A percentile compares a stretch with the other conserved stretches of the same genome.
Conservation (phyloP, 2,888 invertebrate genomes). For the Hypolimnas misippus region DNA sequence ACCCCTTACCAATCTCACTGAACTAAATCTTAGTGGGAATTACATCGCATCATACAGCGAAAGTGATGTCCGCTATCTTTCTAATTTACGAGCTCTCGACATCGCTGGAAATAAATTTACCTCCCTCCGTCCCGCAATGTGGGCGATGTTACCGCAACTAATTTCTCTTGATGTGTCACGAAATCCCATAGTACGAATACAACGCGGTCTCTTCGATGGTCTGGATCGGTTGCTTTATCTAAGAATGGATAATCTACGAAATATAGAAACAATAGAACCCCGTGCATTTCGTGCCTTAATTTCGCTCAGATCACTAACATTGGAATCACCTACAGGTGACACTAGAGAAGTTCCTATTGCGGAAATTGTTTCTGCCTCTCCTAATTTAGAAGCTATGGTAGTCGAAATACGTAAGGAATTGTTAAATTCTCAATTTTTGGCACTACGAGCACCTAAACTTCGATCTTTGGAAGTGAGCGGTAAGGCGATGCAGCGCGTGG, state of each 20-base stretch:
- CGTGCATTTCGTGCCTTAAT: slow-evolving; percentile 86
- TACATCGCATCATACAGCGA: slow-evolving; percentile 86
- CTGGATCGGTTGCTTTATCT: slow-evolving; percentile 87
- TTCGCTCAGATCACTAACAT: slow-evolving; percentile 85
- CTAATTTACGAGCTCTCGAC: slow-evolving; percentile 86
- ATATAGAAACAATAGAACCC: slow-evolving; percentile 87
- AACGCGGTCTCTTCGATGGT: slow-evolving; percentile 86
- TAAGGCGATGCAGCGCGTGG: slow-evolving; percentile 85
- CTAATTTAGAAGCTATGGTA: slow-evolving; percentile 55
- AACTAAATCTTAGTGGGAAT: slow-evolving; percentile 89
- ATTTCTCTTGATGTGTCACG: slow-evolving; percentile 89
- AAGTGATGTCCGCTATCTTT: slow-evolving; percentile 86
- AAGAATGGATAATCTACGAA: slow-evolving; percentile 86
- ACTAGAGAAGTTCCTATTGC: slow-evolving; percentile 76
- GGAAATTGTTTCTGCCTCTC: slow-evolving; percentile 49
- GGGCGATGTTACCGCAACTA: slow-evolving; percentile 86
- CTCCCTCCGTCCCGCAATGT: slow-evolving; percentile 87
- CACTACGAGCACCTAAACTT: slow-evolving; percentile 89
- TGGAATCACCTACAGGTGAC: slow-evolving; percentile 86
- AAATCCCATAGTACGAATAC: slow-evolving; percentile 89
- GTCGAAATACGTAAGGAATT: slow-evolving; percentile 86
- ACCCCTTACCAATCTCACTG: slow-evolving; percentile 86
- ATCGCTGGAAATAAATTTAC: slow-evolving; percentile 88
- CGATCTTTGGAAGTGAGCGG: slow-evolving; percentile 91
- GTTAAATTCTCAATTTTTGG: slow-evolving; percentile 88